Base-by-base conservation (phyloP, 2,797 vertebrate genomes). In the Petrocephalus sullivani region DNA sequence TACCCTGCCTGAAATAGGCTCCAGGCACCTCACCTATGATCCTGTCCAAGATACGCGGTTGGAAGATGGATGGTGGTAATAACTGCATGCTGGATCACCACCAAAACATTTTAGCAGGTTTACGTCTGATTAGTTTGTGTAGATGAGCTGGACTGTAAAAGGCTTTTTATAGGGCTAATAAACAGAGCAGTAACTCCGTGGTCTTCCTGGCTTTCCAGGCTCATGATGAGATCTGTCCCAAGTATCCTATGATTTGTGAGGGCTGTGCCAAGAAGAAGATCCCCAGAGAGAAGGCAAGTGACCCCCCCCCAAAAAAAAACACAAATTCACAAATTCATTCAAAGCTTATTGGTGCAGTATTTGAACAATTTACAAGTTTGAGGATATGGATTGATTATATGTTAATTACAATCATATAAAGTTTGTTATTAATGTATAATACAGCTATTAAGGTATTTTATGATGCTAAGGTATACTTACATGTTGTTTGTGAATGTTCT, bases 221-320 rank as follows among this genome's bases (percentile, higher is more conserved):
- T 33, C 98, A 99, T 12, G 96, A 97, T 1, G 97, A 98, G 84
- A 96, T 97, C 91, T 99, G 98, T 92, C 98, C 98, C 54, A 97
- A 98, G 90, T 97, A 98, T 81, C 98, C 98, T 0, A 95, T 99
- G 96, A 97, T 96, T 33, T 99, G 98, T 14, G 97, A 98, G 41
- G 96, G 97, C 87, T 99, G 98, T 46, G 97, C 97, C 60, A 97
- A 97, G 94, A 98, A 96, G 94, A 98, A 97, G 94, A 96, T 99
- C 89, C 95, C 97, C 4, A 95, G 98, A 91, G 98, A 99, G 92
- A 98, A 97, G 96, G 98, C 98, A 87, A 90, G 85, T 0, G 60
- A 86, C 33, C 71, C 12, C 41, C 49, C 37, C n/a, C n/a, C 10
- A 56, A 19, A 28, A 28, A 28, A 28, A 28, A 28, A 28, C 28